Evolutionary conservation across 2,888 invertebrate species (phyloP).

Genomic region (Thera britannica): DNA sequence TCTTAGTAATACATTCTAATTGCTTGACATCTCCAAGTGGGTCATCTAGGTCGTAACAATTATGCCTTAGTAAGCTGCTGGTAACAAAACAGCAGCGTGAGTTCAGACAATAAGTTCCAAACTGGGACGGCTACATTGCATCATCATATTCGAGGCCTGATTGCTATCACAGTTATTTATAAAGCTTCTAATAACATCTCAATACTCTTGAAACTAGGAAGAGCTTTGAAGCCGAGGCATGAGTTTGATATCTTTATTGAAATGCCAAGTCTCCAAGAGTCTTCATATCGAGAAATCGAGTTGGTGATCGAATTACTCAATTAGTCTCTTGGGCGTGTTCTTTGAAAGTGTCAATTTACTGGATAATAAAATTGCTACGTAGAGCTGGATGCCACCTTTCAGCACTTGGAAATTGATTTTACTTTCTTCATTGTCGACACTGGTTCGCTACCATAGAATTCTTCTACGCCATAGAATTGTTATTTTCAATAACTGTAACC

Average conservation of each 20-base stretch:
- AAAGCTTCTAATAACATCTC: constrained; percentile 45
- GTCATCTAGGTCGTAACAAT: constrained; percentile 49
- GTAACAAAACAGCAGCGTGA: constrained; percentile 48
- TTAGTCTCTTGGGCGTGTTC: constrained; percentile 49
- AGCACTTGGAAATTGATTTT: constrained; percentile 21
- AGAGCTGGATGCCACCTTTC: constrained; percentile 13
- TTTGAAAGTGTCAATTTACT: constrained; percentile 36
- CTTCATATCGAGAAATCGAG: constrained; percentile 44
- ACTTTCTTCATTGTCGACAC: neutral
- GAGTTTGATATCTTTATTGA: constrained; percentile 45
- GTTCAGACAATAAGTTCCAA: constrained; percentile 49
- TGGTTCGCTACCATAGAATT: neutral
- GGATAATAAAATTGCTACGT: constrained; percentile 22
- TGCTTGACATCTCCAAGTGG: constrained; percentile 51
- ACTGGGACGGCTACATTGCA: constrained; percentile 47
- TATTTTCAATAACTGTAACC: constrained; percentile 7
- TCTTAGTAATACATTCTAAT: constrained; percentile 36
- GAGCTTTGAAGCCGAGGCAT: constrained; percentile 49
- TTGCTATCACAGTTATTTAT: constrained; percentile 46
- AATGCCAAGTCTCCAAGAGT: constrained; percentile 37
- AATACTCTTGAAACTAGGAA: constrained; percentile 40
- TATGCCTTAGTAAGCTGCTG: constrained; percentile 51
- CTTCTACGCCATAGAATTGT: constrained; percentile 1
- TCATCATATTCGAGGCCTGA: constrained; percentile 44
- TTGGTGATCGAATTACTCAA: constrained; percentile 54